Evolutionary conservation across 2,888 invertebrate genomes (phyloP), one percentile per base, ranked within the genome.

Genomic region (Macrosiphum euphorbiae): DNA sequence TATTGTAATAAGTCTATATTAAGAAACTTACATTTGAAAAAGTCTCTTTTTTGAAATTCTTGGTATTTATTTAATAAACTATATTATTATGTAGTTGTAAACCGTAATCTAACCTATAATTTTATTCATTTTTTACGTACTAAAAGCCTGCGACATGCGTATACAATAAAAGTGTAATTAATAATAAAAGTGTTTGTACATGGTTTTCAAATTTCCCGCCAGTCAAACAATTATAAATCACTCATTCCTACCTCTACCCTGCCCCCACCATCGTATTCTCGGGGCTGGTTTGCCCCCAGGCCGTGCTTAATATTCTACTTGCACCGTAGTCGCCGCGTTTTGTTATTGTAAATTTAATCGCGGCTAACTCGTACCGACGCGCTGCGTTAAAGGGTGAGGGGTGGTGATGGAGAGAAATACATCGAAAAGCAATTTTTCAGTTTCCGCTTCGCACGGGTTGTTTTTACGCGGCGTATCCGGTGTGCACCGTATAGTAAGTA

Each of bases 351-450:
- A 47, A 86, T 86, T 86, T 47, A 86, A 47, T 86, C 86, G 86
- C 86, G 47, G 16, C 84, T 16, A 26, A 58, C 58, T 41, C 44
- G 89, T 35, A 35, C 58, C 58, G 41, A 41, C 61, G 28, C 58
- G 61, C 52, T 8, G 58, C 58, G 26, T 35, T 35, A 78, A 78
- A 35, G 67, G 35, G 35, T 2, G 41, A 55, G 28, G 84, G 90
- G 55, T 35, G 13, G 24, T 5, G 50, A 52, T 41, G 35, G 78
- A 41, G 78, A 41, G 78, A 78, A 35, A 78, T 78, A 92, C 92
- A 92, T 88, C 41, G 92, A 92, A 92, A 92, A 92, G 88, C 92
- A 92, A 92, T 92, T 92, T 92, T 92, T 92, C 92, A 7, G 88
- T 92, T 92, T 92, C 92, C 92, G 92, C 44, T 92, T 92, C 92